Evolutionary conservation across 2,888 invertebrate genomes (phyloP).

Genomic region (Synergus gifuensis): DNA sequence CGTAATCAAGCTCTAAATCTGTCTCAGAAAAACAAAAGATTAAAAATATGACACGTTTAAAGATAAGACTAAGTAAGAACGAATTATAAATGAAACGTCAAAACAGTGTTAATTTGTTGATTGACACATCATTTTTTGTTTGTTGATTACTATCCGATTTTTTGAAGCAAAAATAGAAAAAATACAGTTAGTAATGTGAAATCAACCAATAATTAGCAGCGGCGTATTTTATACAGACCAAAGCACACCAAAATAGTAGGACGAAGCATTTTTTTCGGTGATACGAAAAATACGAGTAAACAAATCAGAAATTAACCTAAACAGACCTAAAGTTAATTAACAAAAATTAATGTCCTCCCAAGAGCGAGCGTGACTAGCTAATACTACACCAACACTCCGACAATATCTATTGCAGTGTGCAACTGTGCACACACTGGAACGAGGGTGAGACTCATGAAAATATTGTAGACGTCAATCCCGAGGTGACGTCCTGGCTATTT

Average conservation of each 20-base stretch:
- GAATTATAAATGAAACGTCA: not conserved
- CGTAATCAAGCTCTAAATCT: slow-evolving; percentile 6
- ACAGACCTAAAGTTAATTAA: slow-evolving; percentile 10
- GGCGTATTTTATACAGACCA: too few relatives aligned
- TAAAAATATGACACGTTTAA: not conserved
- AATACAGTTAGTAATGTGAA: too few relatives aligned
- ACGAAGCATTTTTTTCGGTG: not conserved
- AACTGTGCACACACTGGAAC: slow-evolving; percentile 28
- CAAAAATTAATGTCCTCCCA: slow-evolving; percentile 41
- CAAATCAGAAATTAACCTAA: not conserved
- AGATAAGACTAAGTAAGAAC: not conserved
- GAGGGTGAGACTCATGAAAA: slow-evolving; percentile 39
- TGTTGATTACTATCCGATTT: too few relatives aligned
- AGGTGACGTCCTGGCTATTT: slow-evolving; percentile 21
- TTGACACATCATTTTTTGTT: too few relatives aligned
- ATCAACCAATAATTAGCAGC: too few relatives aligned
- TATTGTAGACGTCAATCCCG: slow-evolving; percentile 37
- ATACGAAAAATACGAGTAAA: slow-evolving; percentile 19
- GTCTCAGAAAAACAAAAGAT: slow-evolving; percentile 9
- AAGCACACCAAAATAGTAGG: too few relatives aligned
- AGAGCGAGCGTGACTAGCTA: slow-evolving; percentile 34
- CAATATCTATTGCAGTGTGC: slow-evolving; percentile 17
- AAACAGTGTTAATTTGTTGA: not conserved
- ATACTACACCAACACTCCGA: slow-evolving; percentile 18
- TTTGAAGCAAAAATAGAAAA: not conserved